A percentile compares a stretch with the other conserved stretches of the same genome.
phyloP scores from a whole-genome alignment of 1,140 invertebrate species.

The Metaphire vulgaris region DNA sequence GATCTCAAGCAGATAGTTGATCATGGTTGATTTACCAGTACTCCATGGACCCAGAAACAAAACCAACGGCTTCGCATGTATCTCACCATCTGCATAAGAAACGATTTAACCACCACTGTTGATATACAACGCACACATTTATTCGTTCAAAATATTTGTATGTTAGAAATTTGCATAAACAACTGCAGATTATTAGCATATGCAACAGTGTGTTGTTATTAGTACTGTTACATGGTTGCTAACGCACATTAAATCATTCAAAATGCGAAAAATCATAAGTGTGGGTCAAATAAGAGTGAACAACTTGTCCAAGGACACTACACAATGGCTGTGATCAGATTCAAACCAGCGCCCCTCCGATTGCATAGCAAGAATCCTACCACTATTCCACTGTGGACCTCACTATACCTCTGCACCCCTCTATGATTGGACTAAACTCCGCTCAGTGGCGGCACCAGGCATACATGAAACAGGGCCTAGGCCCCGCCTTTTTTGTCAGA shows the following conservation, averaged over 20 bases:
- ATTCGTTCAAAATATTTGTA: constrained; percentile 10
- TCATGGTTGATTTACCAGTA: constrained; percentile 86
- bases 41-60: constrained; percentile 93
- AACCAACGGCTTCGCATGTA: constrained; percentile 85
- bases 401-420: no score
- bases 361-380: no score
- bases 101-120: not conserved
- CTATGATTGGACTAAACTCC: no score
- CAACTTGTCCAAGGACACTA: no score
- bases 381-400: no score
- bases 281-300: no score
- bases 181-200: not conserved
- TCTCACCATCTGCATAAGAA: constrained; percentile 69
- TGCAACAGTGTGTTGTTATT: not conserved
- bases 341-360: no score
- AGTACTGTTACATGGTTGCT: not conserved
- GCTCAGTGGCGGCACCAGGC: no score
- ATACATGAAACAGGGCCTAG: no score
- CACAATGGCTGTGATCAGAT: no score
- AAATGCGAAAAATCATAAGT: no score
- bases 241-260: not conserved
- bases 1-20: constrained; percentile 80
- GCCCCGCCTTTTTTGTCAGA: no score
- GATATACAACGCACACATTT: not conserved
- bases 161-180: not conserved